Evolutionary conservation across 2,888 invertebrate genomes (phyloP).

Genomic region (Molanna angustata): DNA sequence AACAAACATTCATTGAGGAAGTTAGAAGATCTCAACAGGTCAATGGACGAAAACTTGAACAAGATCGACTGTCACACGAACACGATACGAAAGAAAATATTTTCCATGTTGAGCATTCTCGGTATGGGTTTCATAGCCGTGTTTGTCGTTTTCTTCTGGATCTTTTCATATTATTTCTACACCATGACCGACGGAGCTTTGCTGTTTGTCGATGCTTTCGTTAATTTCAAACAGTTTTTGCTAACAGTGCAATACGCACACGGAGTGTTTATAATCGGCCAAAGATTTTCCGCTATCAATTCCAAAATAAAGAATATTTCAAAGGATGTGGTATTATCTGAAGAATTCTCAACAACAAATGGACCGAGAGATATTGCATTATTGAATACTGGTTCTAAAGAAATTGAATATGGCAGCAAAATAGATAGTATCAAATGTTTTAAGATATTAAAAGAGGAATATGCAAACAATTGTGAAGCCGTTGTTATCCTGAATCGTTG

Average conservation of each 20-base stretch:
- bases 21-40: background rate
- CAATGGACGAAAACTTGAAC: background rate
- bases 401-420: background rate
- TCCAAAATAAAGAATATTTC: background rate
- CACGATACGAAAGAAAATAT: background rate
- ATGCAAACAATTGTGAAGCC: background rate
- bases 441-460: background rate
- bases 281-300: background rate
- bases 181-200: background rate
- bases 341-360: too few species aligned
- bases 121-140: background rate
- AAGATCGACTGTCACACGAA: background rate
- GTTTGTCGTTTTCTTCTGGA: background rate
- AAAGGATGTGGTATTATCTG: too few species aligned
- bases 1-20: background rate
- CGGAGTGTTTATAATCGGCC: background rate
- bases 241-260: background rate
- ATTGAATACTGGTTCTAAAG: too few species aligned
- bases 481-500: background rate
- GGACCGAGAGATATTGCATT: too few species aligned
- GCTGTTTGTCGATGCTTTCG: background rate
- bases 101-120: background rate
- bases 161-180: background rate
- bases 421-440: background rate
- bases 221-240: background rate